Evolutionary conservation across 2,888 invertebrate species (phyloP).

Genomic region (Drosophila histrio): DNA sequence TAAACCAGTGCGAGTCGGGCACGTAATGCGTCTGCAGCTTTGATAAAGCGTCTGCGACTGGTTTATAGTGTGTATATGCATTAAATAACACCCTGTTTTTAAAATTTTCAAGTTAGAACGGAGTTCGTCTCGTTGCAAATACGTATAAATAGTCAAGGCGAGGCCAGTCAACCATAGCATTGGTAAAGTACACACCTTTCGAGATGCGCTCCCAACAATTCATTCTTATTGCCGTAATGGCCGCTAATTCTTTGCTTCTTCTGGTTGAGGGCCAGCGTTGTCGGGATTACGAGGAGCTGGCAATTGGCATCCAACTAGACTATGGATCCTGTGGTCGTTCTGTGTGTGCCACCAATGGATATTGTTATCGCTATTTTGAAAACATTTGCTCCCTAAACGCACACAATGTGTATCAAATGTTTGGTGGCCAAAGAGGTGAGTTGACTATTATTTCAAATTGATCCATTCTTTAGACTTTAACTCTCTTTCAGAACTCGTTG

Average conservation of each 20-base stretch:
- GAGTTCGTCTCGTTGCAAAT: too few relatives aligned
- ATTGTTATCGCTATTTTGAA: conserved; percentile 36
- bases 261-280: conserved; percentile 28
- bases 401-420: conserved; percentile 25
- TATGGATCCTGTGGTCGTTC: conserved; percentile 20
- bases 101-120: too few relatives aligned
- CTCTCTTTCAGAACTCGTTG: conserved; percentile 16
- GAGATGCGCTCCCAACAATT: conserved; percentile 30
- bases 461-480: not conserved
- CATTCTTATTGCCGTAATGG: not conserved
- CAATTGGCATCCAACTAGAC: not conserved
- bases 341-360: conserved; percentile 40
- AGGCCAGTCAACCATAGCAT: conserved; percentile 15
- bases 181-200: conserved; percentile 1
- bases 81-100: too few relatives aligned
- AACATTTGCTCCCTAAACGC: conserved; percentile 20
- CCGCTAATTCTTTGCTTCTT: not conserved
- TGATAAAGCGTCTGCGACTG: conserved; percentile 8
- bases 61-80: too few relatives aligned
- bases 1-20: conserved; percentile 14
- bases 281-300: conserved; percentile 3
- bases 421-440: conserved; percentile 30
- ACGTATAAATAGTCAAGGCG: conserved; percentile 38
- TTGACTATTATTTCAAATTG: not conserved
- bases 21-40: conserved; percentile 25